Evolutionary conservation across 2,888 invertebrate genomes (phyloP).

Genomic region (Chymomyza procnemis): DNA sequence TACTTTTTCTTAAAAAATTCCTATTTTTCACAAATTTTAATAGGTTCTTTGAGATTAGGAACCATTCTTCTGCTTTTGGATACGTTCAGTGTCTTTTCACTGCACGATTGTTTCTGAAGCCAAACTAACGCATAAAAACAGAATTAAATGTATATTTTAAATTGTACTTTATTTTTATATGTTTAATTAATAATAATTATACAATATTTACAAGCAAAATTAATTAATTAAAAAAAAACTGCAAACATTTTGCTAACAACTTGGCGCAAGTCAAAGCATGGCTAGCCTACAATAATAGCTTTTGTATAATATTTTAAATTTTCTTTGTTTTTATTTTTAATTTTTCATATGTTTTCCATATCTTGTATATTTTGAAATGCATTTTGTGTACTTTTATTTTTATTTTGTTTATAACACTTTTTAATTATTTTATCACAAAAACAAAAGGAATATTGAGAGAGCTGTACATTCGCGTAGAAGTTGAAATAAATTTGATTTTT

Average conservation of each 20-base stretch:
- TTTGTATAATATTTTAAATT: neutral
- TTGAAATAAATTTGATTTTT: conserved; percentile 11
- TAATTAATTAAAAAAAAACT: conserved; percentile 43
- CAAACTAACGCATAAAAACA: neutral
- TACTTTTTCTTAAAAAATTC: no score
- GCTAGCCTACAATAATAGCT: neutral
- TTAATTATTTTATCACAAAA: conserved; percentile 49
- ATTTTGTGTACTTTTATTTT: neutral
- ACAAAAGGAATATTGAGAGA: conserved; percentile 34
- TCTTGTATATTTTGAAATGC: neutral
- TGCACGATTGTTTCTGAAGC: no score
- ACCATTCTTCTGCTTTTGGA: no score
- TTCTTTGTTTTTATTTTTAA: neutral
- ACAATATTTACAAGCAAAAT: conserved; percentile 63
- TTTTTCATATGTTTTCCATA: neutral
- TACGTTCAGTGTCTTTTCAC: no score
- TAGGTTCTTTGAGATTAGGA: no score
- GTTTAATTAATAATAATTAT: conserved; percentile 50
- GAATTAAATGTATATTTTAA: neutral
- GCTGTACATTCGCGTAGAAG: conserved; percentile 45
- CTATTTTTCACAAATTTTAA: no score
- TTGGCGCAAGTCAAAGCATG: conserved; percentile 16
- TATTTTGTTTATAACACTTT: conserved; percentile 13
- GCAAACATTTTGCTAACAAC: conserved; percentile 60
- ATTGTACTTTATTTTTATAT: conserved; percentile 5